Evolutionary conservation across 1,140 invertebrate species (phyloP).

Genomic region (Ostrea edulis): DNA sequence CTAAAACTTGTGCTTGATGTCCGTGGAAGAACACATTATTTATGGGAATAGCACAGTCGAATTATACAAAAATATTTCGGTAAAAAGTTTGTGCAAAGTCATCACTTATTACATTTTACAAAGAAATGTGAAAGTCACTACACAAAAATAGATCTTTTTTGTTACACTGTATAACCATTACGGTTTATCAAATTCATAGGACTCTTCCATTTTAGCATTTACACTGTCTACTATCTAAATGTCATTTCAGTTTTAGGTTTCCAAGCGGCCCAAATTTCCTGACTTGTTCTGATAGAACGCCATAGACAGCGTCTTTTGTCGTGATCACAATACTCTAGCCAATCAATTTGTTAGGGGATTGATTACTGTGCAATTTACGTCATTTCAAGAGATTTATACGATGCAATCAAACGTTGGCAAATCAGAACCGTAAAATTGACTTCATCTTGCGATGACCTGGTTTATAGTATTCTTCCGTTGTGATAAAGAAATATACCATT

Average conservation of each 20-base stretch:
- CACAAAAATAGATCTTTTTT: too few relatives aligned
- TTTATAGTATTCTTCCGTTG: neutral
- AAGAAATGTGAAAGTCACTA: too few relatives aligned
- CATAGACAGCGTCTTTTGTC: neutral
- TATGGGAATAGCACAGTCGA: too few relatives aligned
- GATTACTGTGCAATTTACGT: neutral
- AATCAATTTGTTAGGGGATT: slow-evolving; percentile 18
- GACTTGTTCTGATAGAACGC: neutral
- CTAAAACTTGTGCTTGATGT: too few relatives aligned
- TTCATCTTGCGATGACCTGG: neutral
- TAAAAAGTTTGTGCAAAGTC: too few relatives aligned
- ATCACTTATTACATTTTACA: too few relatives aligned
- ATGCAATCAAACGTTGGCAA: neutral
- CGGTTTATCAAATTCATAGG: neutral
- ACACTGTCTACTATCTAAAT: neutral
- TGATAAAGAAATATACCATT: neutral
- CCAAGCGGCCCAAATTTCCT: neutral
- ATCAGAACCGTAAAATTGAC: slow-evolving; percentile 29
- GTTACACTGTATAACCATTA: too few relatives aligned
- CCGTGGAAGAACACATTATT: too few relatives aligned
- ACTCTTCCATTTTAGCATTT: neutral
- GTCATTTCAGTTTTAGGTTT: neutral
- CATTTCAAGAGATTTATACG: slow-evolving; percentile 3
- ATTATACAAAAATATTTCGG: too few relatives aligned
- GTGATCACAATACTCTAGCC: neutral